Conservation (phyloP, 53 echinoderm and acorn worm genomes). For the Holothuria scabra region DNA sequence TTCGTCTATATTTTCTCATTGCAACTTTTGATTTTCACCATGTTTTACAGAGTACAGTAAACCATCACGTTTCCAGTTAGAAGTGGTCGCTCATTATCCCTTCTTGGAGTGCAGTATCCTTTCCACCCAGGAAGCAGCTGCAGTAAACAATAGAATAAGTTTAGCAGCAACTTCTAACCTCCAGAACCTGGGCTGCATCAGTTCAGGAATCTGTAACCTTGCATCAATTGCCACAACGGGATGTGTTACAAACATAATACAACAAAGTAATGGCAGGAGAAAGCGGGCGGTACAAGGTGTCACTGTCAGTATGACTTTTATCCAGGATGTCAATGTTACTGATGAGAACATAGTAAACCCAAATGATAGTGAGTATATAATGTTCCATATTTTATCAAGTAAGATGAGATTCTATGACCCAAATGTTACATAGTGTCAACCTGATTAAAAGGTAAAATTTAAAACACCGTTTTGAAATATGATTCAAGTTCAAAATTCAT, state of each 20-base stretch:
- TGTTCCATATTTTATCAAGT: neutral
- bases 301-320: conserved; percentile 23
- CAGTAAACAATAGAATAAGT: conserved; percentile 20
- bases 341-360: neutral
- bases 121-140: neutral
- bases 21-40: neutral
- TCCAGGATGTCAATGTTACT: conserved; percentile 14
- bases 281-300: conserved; percentile 24
- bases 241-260: conserved; percentile 1
- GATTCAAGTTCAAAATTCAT: too few relatives aligned
- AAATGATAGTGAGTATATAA: neutral
- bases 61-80: conserved; percentile 12
- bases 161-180: neutral
- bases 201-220: neutral
- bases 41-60: conserved; percentile 5
- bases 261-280: neutral
- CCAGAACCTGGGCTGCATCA: conserved; percentile 10
- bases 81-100: neutral
- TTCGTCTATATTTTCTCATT: too few relatives aligned
- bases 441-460: too few relatives aligned
- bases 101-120: conserved; percentile 6
- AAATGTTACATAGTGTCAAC: too few relatives aligned
- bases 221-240: neutral
- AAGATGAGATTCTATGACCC: too few relatives aligned
- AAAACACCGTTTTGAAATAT: too few relatives aligned